A percentile compares a stretch with the other conserved stretches of the same genome.
phyloP scores from a whole-genome alignment of 2,113 vertebrate genomes.

The Cisticola juncidis region DNA sequence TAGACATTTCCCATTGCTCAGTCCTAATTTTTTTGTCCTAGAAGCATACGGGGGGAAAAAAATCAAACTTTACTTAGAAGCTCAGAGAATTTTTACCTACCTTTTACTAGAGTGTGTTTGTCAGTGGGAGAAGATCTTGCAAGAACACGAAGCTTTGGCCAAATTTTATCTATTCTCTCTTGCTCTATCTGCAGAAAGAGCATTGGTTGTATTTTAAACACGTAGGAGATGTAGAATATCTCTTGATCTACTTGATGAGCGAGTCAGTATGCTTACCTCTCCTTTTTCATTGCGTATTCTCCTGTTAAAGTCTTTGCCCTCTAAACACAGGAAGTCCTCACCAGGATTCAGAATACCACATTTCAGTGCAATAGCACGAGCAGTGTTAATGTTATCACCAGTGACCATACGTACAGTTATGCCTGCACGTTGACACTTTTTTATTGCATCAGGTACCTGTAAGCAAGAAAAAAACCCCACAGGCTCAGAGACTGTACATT shows the following conservation, averaged over 20 bases:
- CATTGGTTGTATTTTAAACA: not conserved
- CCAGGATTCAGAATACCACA: constrained; percentile 94
- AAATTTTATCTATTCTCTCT: constrained; percentile 97
- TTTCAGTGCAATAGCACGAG: constrained; percentile 93
- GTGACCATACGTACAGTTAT: constrained; percentile 99
- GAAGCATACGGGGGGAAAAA: not conserved
- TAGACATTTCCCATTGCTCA: not conserved
- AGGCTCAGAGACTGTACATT: not conserved
- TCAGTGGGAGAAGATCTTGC: constrained; percentile 98
- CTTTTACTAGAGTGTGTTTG: constrained; percentile 98
- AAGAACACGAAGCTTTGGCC: constrained; percentile 97
- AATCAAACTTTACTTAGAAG: not conserved
- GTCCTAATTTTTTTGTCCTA: not conserved
- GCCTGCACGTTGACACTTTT: constrained; percentile 93
- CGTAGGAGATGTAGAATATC: not conserved
- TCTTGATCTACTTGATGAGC: not conserved
- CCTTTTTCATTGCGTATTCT: constrained; percentile 98
- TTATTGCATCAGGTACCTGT: constrained; percentile 97
- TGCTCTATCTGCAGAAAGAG: constrained; percentile 90
- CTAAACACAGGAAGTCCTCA: constrained; percentile 94
- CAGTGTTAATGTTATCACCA: constrained; percentile 98
- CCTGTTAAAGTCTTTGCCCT: constrained; percentile 98
- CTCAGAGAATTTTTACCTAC: constrained; percentile 61
- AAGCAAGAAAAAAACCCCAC: not conserved
- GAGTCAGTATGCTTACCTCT: constrained; percentile 79